Evolutionary conservation across 1,140 invertebrate genomes (phyloP).

Genomic region (Centruroides vittatus): DNA sequence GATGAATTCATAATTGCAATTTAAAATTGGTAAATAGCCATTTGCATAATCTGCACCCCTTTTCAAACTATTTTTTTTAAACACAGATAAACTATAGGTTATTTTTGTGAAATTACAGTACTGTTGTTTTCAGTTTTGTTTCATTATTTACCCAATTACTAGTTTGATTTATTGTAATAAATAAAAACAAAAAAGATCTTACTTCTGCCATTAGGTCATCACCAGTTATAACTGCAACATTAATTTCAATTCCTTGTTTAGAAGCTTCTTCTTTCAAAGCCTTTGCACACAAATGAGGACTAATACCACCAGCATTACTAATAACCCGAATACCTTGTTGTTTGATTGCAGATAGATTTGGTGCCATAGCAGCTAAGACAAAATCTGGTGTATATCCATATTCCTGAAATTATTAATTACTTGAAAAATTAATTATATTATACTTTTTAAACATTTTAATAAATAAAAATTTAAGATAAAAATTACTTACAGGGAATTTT

Average conservation of each 20-base stretch:
- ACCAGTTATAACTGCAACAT: constrained; percentile 34
- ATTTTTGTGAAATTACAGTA: no score
- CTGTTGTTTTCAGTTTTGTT: no score
- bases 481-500: constrained; percentile 13
- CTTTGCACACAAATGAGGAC: constrained; percentile 34
- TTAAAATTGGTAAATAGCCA: no score
- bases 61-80: no score
- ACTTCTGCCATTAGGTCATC: constrained; percentile 33
- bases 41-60: no score
- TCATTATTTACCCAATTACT: no score
- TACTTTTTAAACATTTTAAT: background rate
- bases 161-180: no score
- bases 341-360: constrained; percentile 35
- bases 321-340: constrained; percentile 35
- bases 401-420: constrained; percentile 19
- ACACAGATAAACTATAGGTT: no score
- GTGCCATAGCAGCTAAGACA: constrained; percentile 31
- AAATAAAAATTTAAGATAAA: background rate
- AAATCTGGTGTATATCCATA: constrained; percentile 41
- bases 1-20: no score
- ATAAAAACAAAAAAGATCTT: background rate
- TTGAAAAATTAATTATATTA: background rate
- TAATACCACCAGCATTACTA: constrained; percentile 41
- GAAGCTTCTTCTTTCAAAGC: constrained; percentile 28
- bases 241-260: constrained; percentile 29